Conservation (phyloP, 2,113 vertebrate genomes). For the Protomyctophum bolini region DNA sequence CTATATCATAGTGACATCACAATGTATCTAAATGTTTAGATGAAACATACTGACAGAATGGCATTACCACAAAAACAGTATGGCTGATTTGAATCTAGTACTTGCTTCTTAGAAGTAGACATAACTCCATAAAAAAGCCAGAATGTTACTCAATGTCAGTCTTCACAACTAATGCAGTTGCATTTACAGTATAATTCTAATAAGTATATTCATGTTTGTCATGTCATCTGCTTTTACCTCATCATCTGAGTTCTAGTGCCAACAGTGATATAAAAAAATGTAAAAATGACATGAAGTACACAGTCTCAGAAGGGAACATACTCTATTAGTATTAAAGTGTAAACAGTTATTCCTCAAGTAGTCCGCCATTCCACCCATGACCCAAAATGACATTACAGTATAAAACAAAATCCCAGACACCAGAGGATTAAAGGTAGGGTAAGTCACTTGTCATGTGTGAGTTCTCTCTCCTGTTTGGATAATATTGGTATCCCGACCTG, state of each 20-base stretch:
- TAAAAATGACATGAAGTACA: background rate
- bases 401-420: too few relatives aligned
- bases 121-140: background rate
- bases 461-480: too few relatives aligned
- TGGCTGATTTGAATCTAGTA: constrained; percentile 28
- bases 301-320: background rate
- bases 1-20: background rate
- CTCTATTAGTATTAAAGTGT: background rate
- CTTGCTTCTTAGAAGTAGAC: background rate
- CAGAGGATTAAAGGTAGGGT: too few relatives aligned
- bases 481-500: too few relatives aligned
- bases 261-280: background rate
- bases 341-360: background rate
- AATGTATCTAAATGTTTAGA: background rate
- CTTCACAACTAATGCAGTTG: background rate
- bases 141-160: background rate
- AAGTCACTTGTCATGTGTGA: too few relatives aligned
- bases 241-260: background rate
- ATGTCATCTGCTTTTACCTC: background rate
- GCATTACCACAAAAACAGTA: background rate
- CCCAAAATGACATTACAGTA: too few relatives aligned
- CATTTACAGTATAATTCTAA: too few relatives aligned
- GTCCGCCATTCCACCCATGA: too few relatives aligned
- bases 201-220: background rate
- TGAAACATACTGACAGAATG: background rate